Base-by-base conservation (phyloP, 1,140 invertebrate genomes). In the Drosophila nannoptera region DNA sequence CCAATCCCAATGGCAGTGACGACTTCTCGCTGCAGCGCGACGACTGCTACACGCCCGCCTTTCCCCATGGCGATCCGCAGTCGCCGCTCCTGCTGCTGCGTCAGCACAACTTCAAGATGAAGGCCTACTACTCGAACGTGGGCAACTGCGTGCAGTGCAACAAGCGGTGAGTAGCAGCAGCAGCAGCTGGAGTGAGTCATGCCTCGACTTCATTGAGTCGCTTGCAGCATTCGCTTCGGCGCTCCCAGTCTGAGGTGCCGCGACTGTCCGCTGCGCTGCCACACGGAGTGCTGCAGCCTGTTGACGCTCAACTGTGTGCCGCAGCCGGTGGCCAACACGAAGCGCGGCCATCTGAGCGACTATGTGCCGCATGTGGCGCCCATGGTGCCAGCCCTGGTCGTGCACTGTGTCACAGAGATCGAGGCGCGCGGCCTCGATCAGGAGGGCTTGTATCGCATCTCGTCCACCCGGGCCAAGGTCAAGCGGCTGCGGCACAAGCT, bases 371-470 rank as follows among this genome's bases (percentile, higher is more conserved):
- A 90, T 49, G 92, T 92, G 4, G 91, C 95, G 12, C 98, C 98
- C 0, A 97, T 98, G 95, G 94, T 99, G 49, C 98, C 98, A 6
- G 94, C 96, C 0, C 83, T 99, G 4, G 92, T 99, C 67, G 94
- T 99, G 38, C 97, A 99, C 87, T 99, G 97, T 88, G 93, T 98
- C 12, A 97, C 96, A 75, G 97, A 98, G 53, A 87, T 99, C 29
- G 98, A 99, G 91, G 90, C 92, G 2, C 90, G 96, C 22, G 97
- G 94, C 0, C 90, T 99, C 38, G 92, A 90, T 11, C 96, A 97
- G 90, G 92, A 95, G 38, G 98, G 98, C 5, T 90, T 99, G 1
- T 99, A 99, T 89, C 93, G 98, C 48, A 92, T 98, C 33, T 94
- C 96, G 60, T 97, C 97, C 36, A 93, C 94, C 4, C 94, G 95